These are phyloP conservation scores for Macquaria australasica DNA, from an alignment of 2,113 vertebrate genomes.

Conservation along the genomic window DNA sequence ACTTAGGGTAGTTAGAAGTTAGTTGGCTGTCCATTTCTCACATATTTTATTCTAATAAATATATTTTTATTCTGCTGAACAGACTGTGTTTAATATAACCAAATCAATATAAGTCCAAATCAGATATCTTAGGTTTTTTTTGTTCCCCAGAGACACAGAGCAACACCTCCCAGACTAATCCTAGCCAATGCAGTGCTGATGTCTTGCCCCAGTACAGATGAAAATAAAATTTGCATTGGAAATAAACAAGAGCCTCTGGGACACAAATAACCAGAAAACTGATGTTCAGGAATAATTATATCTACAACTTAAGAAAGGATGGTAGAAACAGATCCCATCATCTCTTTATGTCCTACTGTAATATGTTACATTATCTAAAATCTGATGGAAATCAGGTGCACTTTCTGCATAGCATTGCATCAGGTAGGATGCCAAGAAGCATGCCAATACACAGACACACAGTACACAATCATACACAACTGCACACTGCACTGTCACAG, in stretches of 20 bases:
- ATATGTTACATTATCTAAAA: neutral
- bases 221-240: conserved; percentile 25
- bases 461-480: neutral
- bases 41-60: neutral
- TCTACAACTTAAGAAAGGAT: neutral
- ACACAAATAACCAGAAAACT: conserved; percentile 2
- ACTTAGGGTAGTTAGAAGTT: neutral
- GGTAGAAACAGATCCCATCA: neutral
- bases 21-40: neutral
- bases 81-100: neutral
- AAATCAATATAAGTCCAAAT: neutral
- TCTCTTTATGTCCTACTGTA: neutral
- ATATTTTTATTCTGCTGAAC: neutral
- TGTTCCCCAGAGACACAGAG: neutral
- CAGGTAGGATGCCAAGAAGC: neutral
- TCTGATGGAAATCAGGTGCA: neutral
- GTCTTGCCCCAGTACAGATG: neutral
- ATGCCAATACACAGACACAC: neutral
- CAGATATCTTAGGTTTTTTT: neutral
- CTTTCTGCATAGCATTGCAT: conserved; percentile 1
- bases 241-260: conserved; percentile 5
- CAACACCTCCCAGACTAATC: conserved; percentile 4
- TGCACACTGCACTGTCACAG: conserved; percentile 23
- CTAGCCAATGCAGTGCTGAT: neutral
- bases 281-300: neutral